Conservation (phyloP, 2,888 invertebrate genomes). For the Melanostoma scalare region DNA sequence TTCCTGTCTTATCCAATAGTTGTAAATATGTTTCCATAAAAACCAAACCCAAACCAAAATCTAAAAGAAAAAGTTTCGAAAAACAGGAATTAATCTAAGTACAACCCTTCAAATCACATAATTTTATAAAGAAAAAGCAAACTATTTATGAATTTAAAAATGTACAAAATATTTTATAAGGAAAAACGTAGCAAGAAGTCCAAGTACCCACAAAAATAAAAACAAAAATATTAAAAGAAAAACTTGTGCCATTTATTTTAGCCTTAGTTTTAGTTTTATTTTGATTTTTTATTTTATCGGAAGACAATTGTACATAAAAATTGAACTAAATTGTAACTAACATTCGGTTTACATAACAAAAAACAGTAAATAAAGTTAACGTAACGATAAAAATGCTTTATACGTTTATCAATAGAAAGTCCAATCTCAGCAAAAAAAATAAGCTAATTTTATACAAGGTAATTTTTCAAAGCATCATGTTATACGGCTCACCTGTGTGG, state of each 20-base stretch:
- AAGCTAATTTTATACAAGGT: too few species aligned
- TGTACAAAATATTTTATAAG: conserved; percentile 73
- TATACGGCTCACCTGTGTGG: too few species aligned
- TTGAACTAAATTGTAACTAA: conserved; percentile 71
- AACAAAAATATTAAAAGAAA: conserved; percentile 44
- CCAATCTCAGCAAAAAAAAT: too few species aligned
- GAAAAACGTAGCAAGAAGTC: conserved; percentile 30
- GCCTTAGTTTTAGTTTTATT: conserved; percentile 21
- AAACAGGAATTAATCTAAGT: conserved; percentile 74
- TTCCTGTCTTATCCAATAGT: not conserved
- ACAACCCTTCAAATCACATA: conserved; percentile 62
- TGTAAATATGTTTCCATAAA: conserved; percentile 61
- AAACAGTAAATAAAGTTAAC: too few species aligned
- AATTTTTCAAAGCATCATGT: too few species aligned
- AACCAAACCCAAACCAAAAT: conserved; percentile 53
- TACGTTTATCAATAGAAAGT: too few species aligned
- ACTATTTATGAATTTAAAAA: conserved; percentile 67
- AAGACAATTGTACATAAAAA: conserved; percentile 77
- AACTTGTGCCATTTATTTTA: conserved; percentile 67
- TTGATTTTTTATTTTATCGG: conserved; percentile 64
- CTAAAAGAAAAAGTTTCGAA: conserved; percentile 51
- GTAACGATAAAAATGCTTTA: too few species aligned
- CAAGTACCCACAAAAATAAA: conserved; percentile 49
- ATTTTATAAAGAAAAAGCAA: conserved; percentile 44
- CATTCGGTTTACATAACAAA: too few species aligned